Conservation (phyloP, 2,113 vertebrate species). For the Colinus virginianus region DNA sequence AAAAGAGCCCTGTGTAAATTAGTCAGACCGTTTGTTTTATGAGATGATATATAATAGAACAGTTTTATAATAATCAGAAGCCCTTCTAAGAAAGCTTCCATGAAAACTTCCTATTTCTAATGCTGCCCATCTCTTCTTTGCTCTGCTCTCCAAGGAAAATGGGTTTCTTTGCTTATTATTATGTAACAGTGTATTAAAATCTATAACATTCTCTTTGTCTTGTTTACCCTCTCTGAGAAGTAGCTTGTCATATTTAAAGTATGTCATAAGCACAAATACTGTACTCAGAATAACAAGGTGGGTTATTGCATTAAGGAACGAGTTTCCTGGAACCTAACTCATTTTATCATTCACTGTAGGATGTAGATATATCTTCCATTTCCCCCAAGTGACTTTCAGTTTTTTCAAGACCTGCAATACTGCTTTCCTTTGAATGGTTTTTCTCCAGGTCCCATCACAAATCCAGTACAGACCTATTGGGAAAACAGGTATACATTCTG, state of each 20-base stretch:
- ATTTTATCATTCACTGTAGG: not conserved
- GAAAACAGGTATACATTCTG: not conserved
- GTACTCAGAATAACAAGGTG: not conserved
- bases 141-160: not conserved
- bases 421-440: not conserved
- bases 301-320: conserved; percentile 2
- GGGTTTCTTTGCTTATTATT: not conserved
- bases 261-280: not conserved
- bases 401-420: not conserved
- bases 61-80: not conserved
- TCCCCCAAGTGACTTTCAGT: not conserved
- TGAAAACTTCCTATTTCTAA: not conserved
- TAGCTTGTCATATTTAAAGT: not conserved
- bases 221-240: not conserved
- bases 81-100: not conserved
- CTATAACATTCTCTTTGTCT: not conserved
- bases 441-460: not conserved
- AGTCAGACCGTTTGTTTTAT: not conserved
- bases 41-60: not conserved
- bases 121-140: not conserved
- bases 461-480: not conserved
- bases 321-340: not conserved
- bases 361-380: not conserved
- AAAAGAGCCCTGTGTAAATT: not conserved
- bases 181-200: not conserved